Evolutionary conservation across 35 echinoderm and acorn worm species (phyloP).

Genomic region (Apostichopus japonicus): DNA sequence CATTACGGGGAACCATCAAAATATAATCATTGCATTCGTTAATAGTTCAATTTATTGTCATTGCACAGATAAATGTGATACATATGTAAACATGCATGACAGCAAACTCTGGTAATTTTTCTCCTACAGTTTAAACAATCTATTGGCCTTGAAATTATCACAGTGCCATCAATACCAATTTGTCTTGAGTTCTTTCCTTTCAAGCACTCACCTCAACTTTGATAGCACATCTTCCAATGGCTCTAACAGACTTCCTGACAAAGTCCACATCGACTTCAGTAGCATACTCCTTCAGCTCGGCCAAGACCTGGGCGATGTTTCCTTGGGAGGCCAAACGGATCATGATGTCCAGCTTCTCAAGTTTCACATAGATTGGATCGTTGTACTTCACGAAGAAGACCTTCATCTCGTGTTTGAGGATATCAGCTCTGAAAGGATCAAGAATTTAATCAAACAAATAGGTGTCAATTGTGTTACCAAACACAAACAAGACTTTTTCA

Average conservation of each 20-base stretch:
- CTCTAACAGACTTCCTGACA: constrained; percentile 97
- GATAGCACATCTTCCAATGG: constrained; percentile 99
- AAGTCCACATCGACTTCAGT: constrained; percentile 99
- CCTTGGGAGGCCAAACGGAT: constrained; percentile 94
- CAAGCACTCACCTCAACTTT: constrained; percentile 87
- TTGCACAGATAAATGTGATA: too few species aligned
- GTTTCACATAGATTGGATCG: constrained; percentile 98
- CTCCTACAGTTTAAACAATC: too few species aligned
- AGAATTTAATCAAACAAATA: too few species aligned
- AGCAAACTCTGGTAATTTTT: too few species aligned
- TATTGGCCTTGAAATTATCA: too few species aligned
- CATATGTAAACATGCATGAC: too few species aligned
- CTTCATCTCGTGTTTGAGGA: constrained; percentile 99
- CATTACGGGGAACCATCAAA: background rate
- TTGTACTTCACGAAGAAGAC: constrained; percentile 99
- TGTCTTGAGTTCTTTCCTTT: too few species aligned
- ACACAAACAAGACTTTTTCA: too few species aligned
- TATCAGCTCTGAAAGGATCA: constrained; percentile 73
- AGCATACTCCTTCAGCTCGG: constrained; percentile 98
- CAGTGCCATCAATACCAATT: background rate
- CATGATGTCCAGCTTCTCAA: constrained; percentile 99
- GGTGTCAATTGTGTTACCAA: too few species aligned
- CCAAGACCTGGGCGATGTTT: constrained; percentile 97
- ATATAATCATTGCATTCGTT: too few species aligned
- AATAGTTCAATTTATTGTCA: too few species aligned